phyloP scores from a whole-genome alignment of 1,140 invertebrate species.

The Conus ventricosus region DNA sequence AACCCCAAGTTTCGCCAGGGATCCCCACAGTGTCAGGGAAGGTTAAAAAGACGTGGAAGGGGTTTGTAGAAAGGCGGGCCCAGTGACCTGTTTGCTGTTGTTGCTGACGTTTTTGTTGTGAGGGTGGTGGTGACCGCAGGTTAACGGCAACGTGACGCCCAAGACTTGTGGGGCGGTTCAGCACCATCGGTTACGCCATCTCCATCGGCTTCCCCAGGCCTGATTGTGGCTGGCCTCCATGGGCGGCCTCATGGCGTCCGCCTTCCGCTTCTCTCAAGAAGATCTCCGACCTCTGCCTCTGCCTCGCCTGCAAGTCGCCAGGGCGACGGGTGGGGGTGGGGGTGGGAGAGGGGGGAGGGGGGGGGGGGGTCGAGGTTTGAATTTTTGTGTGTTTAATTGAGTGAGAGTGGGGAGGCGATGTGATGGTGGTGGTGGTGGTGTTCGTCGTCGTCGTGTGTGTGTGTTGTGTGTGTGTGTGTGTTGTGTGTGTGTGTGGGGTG shows the following conservation, averaged over 20 bases:
- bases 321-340: not conserved
- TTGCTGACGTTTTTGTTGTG: not conserved
- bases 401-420: too few species aligned
- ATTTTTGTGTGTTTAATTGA: too few species aligned
- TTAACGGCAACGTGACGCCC: slow-evolving; percentile 95
- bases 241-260: slow-evolving; percentile 94
- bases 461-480: too few species aligned
- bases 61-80: not conserved
- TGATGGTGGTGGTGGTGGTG: too few species aligned
- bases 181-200: slow-evolving; percentile 96
- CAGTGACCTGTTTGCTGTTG: not conserved
- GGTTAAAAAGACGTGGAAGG: too few species aligned
- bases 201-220: slow-evolving; percentile 94
- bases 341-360: too few species aligned
- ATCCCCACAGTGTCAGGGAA: too few species aligned
- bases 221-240: slow-evolving; percentile 94
- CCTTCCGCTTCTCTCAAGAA: slow-evolving; percentile 95
- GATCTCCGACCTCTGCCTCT: slow-evolving; percentile 80
- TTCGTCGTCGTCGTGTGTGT: too few species aligned
- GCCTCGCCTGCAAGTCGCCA: slow-evolving; percentile 1
- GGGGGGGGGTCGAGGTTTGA: too few species aligned
- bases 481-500: too few species aligned
- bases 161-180: slow-evolving; percentile 90
- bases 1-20: too few species aligned
- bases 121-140: slow-evolving; percentile 78